These are phyloP conservation scores for Thera obeliscata DNA, from an alignment of 2,888 invertebrate genomes.

Conservation along the genomic window DNA sequence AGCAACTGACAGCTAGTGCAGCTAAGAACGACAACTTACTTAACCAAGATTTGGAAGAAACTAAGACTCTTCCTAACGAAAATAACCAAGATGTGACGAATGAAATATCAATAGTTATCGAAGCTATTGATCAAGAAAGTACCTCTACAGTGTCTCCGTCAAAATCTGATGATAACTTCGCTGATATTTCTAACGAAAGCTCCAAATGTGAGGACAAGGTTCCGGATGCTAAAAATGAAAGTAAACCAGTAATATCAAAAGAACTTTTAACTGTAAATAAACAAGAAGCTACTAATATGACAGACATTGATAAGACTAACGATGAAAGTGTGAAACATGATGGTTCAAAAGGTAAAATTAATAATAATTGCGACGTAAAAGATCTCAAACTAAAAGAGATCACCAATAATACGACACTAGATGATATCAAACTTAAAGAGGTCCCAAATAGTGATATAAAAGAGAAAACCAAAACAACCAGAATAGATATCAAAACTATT, in stretches of 20 bases:
- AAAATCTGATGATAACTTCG: slow-evolving; percentile 73
- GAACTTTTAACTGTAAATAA: slow-evolving; percentile 1
- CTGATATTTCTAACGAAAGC: slow-evolving; percentile 69
- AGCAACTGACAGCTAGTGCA: slow-evolving; percentile 60
- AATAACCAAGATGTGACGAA: slow-evolving; percentile 16
- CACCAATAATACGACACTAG: not conserved
- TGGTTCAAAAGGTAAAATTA: slow-evolving; percentile 16
- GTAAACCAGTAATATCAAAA: not conserved
- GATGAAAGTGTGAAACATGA: slow-evolving; percentile 23
- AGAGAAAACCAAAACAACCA: slow-evolving; percentile 32
- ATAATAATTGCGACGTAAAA: slow-evolving; percentile 8
- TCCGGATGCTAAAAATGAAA: slow-evolving; percentile 29
- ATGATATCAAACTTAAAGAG: slow-evolving; percentile 22
- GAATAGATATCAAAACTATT: slow-evolving; percentile 22
- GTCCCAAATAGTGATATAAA: slow-evolving; percentile 37
- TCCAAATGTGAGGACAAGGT: slow-evolving; percentile 58
- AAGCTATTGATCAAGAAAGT: slow-evolving; percentile 48
- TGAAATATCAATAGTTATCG: slow-evolving; percentile 23
- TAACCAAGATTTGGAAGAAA: slow-evolving; percentile 61
- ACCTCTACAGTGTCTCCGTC: slow-evolving; percentile 58
- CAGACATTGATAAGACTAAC: not conserved
- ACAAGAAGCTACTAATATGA: not conserved
- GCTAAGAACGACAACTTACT: slow-evolving; percentile 69
- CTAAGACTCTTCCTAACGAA: slow-evolving; percentile 28
- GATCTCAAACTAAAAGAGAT: not conserved